phyloP scores from a whole-genome alignment of 1,140 invertebrate genomes.

The Drosophila pseudoananassae region DNA sequence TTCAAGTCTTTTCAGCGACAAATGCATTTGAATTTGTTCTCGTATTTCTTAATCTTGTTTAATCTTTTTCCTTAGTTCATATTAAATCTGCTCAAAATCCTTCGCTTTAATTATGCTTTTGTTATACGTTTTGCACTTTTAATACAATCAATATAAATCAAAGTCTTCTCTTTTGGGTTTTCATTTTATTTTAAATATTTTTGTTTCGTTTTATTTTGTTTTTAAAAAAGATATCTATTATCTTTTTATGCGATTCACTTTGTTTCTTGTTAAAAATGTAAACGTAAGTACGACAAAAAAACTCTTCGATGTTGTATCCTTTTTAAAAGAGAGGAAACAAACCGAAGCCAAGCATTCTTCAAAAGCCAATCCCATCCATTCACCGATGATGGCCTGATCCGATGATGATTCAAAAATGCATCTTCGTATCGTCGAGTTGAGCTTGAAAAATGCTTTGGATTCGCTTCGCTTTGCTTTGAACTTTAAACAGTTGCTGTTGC shows the following conservation, averaged over 20 bases:
- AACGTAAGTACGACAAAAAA: slow-evolving; percentile 49
- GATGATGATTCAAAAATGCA: slow-evolving; percentile 30
- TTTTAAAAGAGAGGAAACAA: slow-evolving; percentile 30
- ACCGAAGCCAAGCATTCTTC: slow-evolving; percentile 42
- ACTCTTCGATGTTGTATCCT: slow-evolving; percentile 53
- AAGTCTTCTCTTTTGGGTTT: slow-evolving; percentile 65
- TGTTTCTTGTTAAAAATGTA: slow-evolving; percentile 29
- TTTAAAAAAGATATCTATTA: slow-evolving; percentile 26
- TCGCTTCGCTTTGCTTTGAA: slow-evolving; percentile 33
- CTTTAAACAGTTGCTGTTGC: slow-evolving; percentile 41
- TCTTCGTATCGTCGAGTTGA: slow-evolving; percentile 25
- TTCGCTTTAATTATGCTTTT: slow-evolving; percentile 71
- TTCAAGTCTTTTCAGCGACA: slow-evolving; percentile 83
- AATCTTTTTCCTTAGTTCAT: slow-evolving; percentile 54
- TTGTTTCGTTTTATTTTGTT: slow-evolving; percentile 17
- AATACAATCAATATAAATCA: slow-evolving; percentile 76
- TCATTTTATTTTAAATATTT: slow-evolving; percentile 16
- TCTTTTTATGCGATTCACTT: slow-evolving; percentile 22
- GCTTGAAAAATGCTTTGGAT: slow-evolving; percentile 49
- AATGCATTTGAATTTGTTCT: slow-evolving; percentile 83
- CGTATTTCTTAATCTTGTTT: slow-evolving; percentile 59
- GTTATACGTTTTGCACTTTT: slow-evolving; percentile 69
- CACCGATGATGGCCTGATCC: slow-evolving; percentile 10
- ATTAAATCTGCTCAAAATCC: slow-evolving; percentile 80
- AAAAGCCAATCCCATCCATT: slow-evolving; percentile 27